Percentiles rank a stretch among this genome's conserved stretches.
Evolutionary conservation across 2,797 vertebrate genomes (phyloP).

Genomic region (Erethizon dorsatum): DNA sequence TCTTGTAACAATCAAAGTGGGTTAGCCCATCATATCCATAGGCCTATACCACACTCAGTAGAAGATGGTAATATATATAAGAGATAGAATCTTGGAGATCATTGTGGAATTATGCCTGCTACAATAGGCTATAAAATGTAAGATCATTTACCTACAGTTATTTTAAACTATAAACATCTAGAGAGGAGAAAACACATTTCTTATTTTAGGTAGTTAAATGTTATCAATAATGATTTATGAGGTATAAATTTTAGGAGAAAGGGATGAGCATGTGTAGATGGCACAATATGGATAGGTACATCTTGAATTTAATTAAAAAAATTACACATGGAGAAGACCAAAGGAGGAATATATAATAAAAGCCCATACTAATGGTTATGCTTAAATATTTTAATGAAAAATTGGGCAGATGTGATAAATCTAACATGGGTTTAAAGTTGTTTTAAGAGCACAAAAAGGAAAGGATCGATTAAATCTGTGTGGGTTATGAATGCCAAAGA

Average conservation of each 20-base stretch:
- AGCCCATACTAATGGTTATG: not conserved
- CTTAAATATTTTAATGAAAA: not conserved
- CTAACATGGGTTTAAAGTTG: not conserved
- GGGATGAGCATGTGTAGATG: not conserved
- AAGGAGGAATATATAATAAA: not conserved
- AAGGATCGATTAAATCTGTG: not conserved
- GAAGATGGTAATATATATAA: not conserved
- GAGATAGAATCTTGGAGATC: not conserved
- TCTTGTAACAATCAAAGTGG: not conserved
- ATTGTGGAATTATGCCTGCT: not conserved
- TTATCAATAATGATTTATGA: not conserved
- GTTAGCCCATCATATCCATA: not conserved
- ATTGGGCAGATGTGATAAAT: not conserved
- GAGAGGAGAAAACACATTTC: not conserved
- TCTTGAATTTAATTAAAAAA: not conserved
- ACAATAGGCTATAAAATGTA: not conserved
- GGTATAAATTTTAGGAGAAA: not conserved
- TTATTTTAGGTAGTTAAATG: conserved; percentile 48
- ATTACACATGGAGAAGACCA: not conserved
- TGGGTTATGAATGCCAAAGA: not conserved
- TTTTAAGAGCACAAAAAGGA: not conserved
- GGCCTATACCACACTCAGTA: not conserved
- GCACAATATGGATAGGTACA: not conserved
- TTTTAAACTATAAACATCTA: not conserved
- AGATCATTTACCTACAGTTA: not conserved